phyloP scores from a whole-genome alignment of 2,797 vertebrate species.

The Rhincodon typus region DNA sequence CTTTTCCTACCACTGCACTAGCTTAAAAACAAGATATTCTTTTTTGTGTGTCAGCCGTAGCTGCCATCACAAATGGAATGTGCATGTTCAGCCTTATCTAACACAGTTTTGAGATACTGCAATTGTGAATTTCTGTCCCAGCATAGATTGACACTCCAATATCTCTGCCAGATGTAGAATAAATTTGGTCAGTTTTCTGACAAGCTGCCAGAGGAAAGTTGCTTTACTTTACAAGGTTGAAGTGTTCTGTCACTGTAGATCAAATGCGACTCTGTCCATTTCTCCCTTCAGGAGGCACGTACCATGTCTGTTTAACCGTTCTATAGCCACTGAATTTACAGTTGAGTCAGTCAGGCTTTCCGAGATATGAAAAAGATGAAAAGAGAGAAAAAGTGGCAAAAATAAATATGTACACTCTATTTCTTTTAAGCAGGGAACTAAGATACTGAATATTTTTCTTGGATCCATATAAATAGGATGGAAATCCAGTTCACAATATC shows the following conservation, averaged over 20 bases:
- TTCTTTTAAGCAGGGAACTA: neutral
- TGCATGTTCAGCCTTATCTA: neutral
- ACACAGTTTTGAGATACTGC: neutral
- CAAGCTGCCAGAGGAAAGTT: slow-evolving; percentile 29
- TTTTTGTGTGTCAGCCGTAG: neutral
- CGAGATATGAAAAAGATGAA: neutral
- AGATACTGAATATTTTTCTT: slow-evolving; percentile 1
- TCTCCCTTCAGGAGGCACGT: neutral
- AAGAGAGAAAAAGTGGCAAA: neutral
- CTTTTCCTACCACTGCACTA: neutral
- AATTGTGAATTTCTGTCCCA: neutral
- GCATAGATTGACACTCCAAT: slow-evolving; percentile 6
- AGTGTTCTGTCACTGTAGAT: slow-evolving; percentile 31
- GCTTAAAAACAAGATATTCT: neutral
- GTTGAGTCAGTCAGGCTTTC: neutral
- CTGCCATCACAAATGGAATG: neutral
- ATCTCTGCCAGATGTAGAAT: neutral
- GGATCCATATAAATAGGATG: neutral
- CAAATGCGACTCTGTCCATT: neutral
- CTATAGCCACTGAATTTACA: neutral
- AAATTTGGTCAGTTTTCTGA: slow-evolving; percentile 34
- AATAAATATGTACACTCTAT: neutral
- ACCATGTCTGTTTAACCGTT: neutral
- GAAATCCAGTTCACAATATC: neutral
- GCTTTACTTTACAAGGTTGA: slow-evolving; percentile 28